These are phyloP conservation scores for Epizoanthus stellaris DNA, from an alignment of 92 coral and sea anemone genomes.

Conservation along the genomic window DNA sequence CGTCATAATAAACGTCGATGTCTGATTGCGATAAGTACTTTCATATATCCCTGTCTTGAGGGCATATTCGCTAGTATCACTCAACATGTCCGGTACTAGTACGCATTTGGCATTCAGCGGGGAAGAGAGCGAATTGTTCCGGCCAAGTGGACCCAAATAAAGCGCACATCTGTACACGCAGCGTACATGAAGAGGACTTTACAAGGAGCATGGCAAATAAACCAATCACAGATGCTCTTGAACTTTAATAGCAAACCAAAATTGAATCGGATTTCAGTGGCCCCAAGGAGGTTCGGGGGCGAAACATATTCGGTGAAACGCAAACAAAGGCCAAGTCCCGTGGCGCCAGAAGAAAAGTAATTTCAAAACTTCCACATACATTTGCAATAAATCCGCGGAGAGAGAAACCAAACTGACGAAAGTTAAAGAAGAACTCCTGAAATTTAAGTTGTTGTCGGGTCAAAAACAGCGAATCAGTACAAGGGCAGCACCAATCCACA, in stretches of 20 bases:
- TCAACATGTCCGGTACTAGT: not conserved
- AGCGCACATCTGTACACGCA: not conserved
- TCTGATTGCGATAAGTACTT: constrained; percentile 16
- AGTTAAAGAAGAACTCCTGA: not conserved
- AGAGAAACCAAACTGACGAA: not conserved
- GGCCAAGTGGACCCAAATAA: not conserved
- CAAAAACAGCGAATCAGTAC: not conserved
- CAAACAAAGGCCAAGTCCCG: not conserved
- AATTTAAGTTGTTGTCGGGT: not conserved
- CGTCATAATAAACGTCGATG: not conserved
- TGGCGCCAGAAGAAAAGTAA: not conserved
- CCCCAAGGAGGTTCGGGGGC: not conserved
- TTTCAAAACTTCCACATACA: not conserved
- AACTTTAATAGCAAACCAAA: constrained; percentile 21
- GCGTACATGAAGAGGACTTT: not conserved
- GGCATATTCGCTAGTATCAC: not conserved
- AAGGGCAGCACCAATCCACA: not conserved
- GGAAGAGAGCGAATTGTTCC: not conserved
- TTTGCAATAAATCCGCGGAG: not conserved
- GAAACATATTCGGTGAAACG: not conserved
- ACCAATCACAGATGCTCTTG: constrained; percentile 15
- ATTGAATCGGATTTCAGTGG: constrained; percentile 12
- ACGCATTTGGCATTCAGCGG: not conserved
- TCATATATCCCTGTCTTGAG: not conserved
- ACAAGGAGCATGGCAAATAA: not conserved